Conservation (phyloP, 2,888 invertebrate genomes). For the Caenorhabditis angaria region DNA sequence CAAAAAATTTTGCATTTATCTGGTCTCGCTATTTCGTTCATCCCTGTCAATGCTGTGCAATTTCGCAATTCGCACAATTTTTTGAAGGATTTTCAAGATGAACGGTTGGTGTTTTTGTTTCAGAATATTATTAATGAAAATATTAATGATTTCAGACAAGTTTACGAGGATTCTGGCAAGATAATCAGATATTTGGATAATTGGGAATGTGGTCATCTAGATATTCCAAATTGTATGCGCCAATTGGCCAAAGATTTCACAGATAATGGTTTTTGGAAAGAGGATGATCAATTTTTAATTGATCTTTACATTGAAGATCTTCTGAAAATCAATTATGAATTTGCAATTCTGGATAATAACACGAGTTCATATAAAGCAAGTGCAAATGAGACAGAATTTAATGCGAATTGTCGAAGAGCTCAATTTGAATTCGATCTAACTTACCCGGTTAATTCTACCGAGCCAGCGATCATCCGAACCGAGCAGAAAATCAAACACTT, state of each 20-base stretch:
- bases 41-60: conserved; percentile 51
- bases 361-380: background rate
- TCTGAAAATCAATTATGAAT: background rate
- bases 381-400: background rate
- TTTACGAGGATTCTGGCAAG: conserved; percentile 46
- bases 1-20: conserved; percentile 49
- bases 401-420: background rate
- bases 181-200: conserved; percentile 36
- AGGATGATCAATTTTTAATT: conserved; percentile 25
- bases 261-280: conserved; percentile 22
- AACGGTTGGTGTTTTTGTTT: conserved; percentile 10
- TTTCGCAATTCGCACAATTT: conserved; percentile 51
- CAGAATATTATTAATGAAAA: background rate
- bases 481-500: background rate
- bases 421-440: background rate
- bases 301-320: conserved; percentile 1
- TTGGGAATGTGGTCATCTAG: conserved; percentile 33
- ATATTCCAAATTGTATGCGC: conserved; percentile 26
- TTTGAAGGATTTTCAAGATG: conserved; percentile 50
- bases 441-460: background rate
- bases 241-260: conserved; percentile 34
- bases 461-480: background rate
- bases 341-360: background rate
- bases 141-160: conserved; percentile 28
- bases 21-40: conserved; percentile 47